phyloP scores from a whole-genome alignment of 2,797 vertebrate species.

The Eleutherodactylus coqui region DNA sequence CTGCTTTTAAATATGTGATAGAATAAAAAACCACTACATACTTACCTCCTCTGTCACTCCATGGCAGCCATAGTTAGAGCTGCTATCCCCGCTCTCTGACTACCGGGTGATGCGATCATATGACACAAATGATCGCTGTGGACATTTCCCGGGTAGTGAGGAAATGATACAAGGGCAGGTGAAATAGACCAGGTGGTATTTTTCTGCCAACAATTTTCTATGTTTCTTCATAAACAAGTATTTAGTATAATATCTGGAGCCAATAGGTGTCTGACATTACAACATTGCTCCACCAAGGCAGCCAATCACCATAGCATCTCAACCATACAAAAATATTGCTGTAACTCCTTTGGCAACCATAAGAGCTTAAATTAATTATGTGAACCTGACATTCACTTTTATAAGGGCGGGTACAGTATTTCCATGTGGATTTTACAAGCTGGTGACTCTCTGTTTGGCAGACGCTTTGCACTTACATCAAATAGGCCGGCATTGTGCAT shows the following conservation, averaged over 20 bases:
- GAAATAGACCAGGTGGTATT: no score
- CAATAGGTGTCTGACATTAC: not conserved
- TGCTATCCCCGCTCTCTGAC: no score
- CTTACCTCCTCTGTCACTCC: no score
- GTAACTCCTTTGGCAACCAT: not conserved
- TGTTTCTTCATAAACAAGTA: not conserved
- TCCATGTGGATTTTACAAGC: constrained; percentile 21
- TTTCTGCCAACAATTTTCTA: not conserved
- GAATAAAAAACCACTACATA: no score
- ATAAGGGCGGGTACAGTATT: constrained; percentile 19
- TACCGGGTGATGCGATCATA: no score
- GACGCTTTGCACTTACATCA: not conserved
- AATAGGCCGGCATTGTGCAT: not conserved
- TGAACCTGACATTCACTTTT: constrained; percentile 1
- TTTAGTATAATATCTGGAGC: not conserved
- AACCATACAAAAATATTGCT: not conserved
- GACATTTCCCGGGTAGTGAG: no score
- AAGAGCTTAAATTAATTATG: not conserved
- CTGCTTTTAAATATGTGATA: no score
- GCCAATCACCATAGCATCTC: not conserved
- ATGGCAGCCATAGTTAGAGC: no score
- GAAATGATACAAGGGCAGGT: no score
- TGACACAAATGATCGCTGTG: no score
- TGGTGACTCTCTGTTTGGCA: constrained; percentile 35
- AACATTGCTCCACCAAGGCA: not conserved